Conservation (phyloP, 2,797 vertebrate species). For the Merluccius polli region DNA sequence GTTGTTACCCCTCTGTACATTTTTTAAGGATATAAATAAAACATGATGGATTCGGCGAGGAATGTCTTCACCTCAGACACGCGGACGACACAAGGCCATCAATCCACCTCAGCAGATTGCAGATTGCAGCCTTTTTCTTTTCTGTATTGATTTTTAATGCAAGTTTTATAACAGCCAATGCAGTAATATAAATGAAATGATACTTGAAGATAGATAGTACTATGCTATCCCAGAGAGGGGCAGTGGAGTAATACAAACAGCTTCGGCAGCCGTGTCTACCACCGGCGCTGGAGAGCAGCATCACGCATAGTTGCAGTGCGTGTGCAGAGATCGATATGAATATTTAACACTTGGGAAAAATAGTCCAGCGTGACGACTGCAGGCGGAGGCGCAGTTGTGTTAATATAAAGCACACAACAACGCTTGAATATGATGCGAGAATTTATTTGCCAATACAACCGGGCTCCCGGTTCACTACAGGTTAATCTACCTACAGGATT, state of each 20-base stretch:
- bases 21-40: slow-evolving; percentile 30
- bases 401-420: background rate
- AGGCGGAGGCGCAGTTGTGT: background rate
- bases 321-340: background rate
- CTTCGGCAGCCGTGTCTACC: slow-evolving; percentile 27
- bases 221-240: slow-evolving; percentile 66
- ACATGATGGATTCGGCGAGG: slow-evolving; percentile 17
- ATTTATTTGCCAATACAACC: background rate
- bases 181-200: background rate
- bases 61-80: slow-evolving; percentile 1
- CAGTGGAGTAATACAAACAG: slow-evolving; percentile 59
- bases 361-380: background rate
- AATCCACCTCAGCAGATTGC: background rate
- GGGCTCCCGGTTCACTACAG: background rate
- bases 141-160: background rate
- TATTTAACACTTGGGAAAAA: background rate
- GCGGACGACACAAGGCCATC: background rate
- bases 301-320: background rate
- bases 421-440: background rate
- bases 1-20: slow-evolving; percentile 34
- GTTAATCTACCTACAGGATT: background rate
- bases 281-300: background rate
- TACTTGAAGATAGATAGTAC: slow-evolving; percentile 31
- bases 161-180: background rate
- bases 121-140: background rate